Conservation (phyloP, 2,888 invertebrate species). For the Sarcophaga subvicina region DNA sequence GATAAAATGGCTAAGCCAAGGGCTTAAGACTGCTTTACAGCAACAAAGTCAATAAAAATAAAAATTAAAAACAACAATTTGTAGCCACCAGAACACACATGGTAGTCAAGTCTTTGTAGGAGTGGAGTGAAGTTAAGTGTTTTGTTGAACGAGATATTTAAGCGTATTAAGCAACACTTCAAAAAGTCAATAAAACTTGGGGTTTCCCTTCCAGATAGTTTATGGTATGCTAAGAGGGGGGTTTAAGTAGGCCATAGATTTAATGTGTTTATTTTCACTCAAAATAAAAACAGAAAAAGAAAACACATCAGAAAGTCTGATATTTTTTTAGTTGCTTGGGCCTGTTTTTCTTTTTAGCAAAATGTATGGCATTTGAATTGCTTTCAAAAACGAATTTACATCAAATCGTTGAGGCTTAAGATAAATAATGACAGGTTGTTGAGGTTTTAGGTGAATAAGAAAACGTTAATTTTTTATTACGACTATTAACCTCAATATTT, state of each 20-base stretch:
- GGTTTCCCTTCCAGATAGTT: not conserved
- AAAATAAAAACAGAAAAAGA: no score
- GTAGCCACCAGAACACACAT: not conserved
- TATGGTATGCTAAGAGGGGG: not conserved
- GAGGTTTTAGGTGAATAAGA: constrained; percentile 1
- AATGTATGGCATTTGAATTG: not conserved
- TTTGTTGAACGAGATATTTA: constrained; percentile 38
- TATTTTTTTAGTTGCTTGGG: not conserved
- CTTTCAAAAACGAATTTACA: constrained; percentile 26
- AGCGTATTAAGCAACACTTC: constrained; percentile 59
- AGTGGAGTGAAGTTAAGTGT: not conserved
- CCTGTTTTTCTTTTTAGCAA: not conserved
- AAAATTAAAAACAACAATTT: constrained; percentile 6
- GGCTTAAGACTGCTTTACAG: constrained; percentile 37
- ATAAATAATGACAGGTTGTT: constrained; percentile 48
- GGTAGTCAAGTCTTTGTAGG: no score
- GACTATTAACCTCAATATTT: no score
- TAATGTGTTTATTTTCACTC: not conserved
- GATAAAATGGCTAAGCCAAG: constrained; percentile 52
- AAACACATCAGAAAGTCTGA: not conserved
- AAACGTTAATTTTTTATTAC: constrained; percentile 11
- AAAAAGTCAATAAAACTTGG: constrained; percentile 54
- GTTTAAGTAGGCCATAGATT: no score
- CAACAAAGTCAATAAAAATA: constrained; percentile 12
- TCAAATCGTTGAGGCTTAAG: constrained; percentile 18